Evolutionary conservation across 2,797 vertebrate species (phyloP), one percentile per base, ranked within the genome.

Genomic region (Gouania willdenowi): DNA sequence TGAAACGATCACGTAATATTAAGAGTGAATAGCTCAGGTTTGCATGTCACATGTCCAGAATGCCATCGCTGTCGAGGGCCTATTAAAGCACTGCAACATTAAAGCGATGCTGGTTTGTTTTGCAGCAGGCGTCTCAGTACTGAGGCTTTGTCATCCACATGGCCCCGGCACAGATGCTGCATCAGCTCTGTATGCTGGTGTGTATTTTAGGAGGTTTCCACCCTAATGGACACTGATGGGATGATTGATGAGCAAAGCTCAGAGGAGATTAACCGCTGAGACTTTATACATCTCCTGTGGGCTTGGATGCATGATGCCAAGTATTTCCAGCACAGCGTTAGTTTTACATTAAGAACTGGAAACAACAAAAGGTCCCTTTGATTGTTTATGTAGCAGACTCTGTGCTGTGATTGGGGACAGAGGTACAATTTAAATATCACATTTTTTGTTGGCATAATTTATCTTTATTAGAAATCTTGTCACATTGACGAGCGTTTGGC

Each of bases 401-500:
- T 11, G 68, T 47, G 23, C 51, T 18, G 18, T 76, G 82, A 87
- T 83, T 77, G 71, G 83, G 64, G 41, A 61, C 67, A 71, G 65
- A 71, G 60, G 64, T 76, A 72, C 60, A 71, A 81, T 83, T 66
- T 78, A 83, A 86, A 79, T 60, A 45, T 77, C 76, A n/a, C 84
- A 84, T 84, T 85, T 81, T 77, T 54, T 37, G 77, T 71, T 60
- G 69, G n/a, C 86, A 83, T 86, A 89, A 88, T 89, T 87, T 84
- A 86, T 88, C 87, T 86, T 88, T 89, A 88, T 90, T 87, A 87
- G 79, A 66, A n/a, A 83, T 86, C 85, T 76, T 83, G 85, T 87
- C 84, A 86, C 67, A 71, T 69, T 82, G 83, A 86, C 80, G 42
- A 42, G 76, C 66, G 19, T 62, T 70, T 59, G 76, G 75, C 48